These are phyloP conservation scores for Leucophenga maculata DNA, from an alignment of 2,888 invertebrate genomes.

Conservation along the genomic window DNA sequence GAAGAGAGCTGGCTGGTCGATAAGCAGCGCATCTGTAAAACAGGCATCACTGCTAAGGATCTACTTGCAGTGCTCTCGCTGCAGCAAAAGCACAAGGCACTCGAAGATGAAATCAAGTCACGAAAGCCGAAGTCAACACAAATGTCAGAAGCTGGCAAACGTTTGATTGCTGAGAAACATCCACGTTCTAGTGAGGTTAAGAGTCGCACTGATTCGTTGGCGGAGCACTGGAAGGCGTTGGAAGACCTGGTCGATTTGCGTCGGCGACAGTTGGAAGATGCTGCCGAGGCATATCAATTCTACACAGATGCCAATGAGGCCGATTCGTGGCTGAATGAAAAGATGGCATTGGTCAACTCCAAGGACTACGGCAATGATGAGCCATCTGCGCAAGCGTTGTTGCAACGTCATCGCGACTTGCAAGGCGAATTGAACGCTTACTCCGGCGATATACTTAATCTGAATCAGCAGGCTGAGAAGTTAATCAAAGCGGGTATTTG, in stretches of 20 bases:
- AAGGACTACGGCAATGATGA: conserved; percentile 94
- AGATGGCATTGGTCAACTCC: conserved; percentile 90
- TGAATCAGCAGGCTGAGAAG: conserved; percentile 85
- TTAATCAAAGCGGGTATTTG: conserved; percentile 84
- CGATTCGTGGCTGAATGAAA: conserved; percentile 97
- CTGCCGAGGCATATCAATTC: conserved; percentile 95
- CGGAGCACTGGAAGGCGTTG: conserved; percentile 92
- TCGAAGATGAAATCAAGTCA: conserved; percentile 88
- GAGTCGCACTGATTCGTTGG: conserved; percentile 83
- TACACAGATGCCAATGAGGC: conserved; percentile 98
- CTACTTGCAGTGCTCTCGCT: conserved; percentile 89
- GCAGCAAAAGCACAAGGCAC: conserved; percentile 92
- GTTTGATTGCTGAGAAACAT: conserved; percentile 84
- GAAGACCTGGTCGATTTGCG: conserved; percentile 84
- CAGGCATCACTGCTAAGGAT: conserved; percentile 95
- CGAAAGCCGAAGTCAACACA: conserved; percentile 80
- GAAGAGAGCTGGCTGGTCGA: conserved; percentile 98
- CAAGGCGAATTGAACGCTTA: conserved; percentile 93
- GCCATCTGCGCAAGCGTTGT: conserved; percentile 88
- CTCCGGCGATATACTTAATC: conserved; percentile 85
- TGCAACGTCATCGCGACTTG: conserved; percentile 88
- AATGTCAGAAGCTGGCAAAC: conserved; percentile 79
- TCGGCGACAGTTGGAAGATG: conserved; percentile 85
- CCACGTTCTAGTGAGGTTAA: conserved; percentile 87
- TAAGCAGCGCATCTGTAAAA: conserved; percentile 92